Evolutionary conservation across 2,888 invertebrate genomes (phyloP).

Genomic region (Drosophila atroscutellata): DNA sequence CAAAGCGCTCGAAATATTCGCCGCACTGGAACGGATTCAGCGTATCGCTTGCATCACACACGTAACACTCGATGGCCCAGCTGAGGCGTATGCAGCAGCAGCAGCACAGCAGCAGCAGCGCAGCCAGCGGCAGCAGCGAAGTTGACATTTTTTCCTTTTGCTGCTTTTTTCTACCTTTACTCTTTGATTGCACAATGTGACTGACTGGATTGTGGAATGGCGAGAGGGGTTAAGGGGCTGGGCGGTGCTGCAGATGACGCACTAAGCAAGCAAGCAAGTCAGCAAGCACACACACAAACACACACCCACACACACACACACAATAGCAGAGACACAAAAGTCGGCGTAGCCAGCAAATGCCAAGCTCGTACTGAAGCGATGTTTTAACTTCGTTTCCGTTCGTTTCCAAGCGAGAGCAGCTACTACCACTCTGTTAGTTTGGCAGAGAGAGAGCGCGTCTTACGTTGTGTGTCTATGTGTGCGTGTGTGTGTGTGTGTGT

Average conservation of each 20-base stretch:
- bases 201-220: neutral
- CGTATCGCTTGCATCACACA: slow-evolving; percentile 94
- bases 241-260: slow-evolving; percentile 36
- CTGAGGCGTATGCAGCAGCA: slow-evolving; percentile 72
- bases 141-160: slow-evolving; percentile 23
- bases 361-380: slow-evolving; percentile 78
- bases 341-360: slow-evolving; percentile 78
- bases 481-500: slow-evolving; percentile 12
- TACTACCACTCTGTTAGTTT: slow-evolving; percentile 1
- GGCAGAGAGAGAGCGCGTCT: slow-evolving; percentile 4
- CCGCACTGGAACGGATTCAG: slow-evolving; percentile 92
- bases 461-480: neutral
- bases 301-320: slow-evolving; percentile 18
- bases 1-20: slow-evolving; percentile 89
- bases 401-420: slow-evolving; percentile 57
- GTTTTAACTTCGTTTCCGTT: slow-evolving; percentile 71
- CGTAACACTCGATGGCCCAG: slow-evolving; percentile 92
- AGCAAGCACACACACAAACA: slow-evolving; percentile 19
- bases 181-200: slow-evolving; percentile 51
- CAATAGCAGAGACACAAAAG: slow-evolving; percentile 30
- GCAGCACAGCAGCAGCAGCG: slow-evolving; percentile 43
- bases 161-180: slow-evolving; percentile 8
- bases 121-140: slow-evolving; percentile 24
- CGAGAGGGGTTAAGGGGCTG: neutral
- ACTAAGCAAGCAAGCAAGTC: slow-evolving; percentile 25